Percentiles rank a stretch among this genome's conserved stretches.
These are phyloP conservation scores for Apogon hyalosoma DNA, from an alignment of 2,797 vertebrate species.

Conservation along the genomic window DNA sequence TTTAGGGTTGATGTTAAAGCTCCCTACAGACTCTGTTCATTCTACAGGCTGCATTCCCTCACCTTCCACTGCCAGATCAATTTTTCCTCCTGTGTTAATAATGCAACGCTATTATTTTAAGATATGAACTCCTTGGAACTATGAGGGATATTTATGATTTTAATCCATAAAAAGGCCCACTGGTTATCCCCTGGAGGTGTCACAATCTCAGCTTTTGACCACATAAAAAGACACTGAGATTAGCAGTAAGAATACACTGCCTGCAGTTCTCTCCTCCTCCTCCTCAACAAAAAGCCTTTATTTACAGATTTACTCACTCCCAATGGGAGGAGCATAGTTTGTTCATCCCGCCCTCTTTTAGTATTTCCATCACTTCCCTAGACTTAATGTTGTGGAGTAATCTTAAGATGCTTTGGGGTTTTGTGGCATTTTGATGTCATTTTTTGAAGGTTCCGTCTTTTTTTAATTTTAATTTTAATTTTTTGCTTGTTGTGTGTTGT, in stretches of 20 bases:
- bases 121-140: slow-evolving; percentile 54
- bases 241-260: slow-evolving; percentile 68
- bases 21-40: not conserved
- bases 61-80: slow-evolving; percentile 39
- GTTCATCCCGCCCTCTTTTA: slow-evolving; percentile 71
- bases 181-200: slow-evolving; percentile 62
- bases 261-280: slow-evolving; percentile 62
- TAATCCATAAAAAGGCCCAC: slow-evolving; percentile 61
- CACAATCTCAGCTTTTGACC: slow-evolving; percentile 73
- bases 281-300: slow-evolving; percentile 62
- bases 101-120: slow-evolving; percentile 56
- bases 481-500: slow-evolving; percentile 29
- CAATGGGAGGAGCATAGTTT: slow-evolving; percentile 76
- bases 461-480: too few species aligned
- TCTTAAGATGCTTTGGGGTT: slow-evolving; percentile 65
- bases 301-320: slow-evolving; percentile 76
- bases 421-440: slow-evolving; percentile 50
- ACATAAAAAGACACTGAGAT: slow-evolving; percentile 73
- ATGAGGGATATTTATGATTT: slow-evolving; percentile 58
- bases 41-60: slow-evolving; percentile 64
- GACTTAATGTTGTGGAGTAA: slow-evolving; percentile 58
- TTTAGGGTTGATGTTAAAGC: slow-evolving; percentile 9
- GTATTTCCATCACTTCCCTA: slow-evolving; percentile 57
- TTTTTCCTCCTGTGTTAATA: slow-evolving; percentile 29
- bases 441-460: slow-evolving; percentile 14